Evolutionary conservation across 1,140 invertebrate species (phyloP).

Genomic region (Oscheius sp.): DNA sequence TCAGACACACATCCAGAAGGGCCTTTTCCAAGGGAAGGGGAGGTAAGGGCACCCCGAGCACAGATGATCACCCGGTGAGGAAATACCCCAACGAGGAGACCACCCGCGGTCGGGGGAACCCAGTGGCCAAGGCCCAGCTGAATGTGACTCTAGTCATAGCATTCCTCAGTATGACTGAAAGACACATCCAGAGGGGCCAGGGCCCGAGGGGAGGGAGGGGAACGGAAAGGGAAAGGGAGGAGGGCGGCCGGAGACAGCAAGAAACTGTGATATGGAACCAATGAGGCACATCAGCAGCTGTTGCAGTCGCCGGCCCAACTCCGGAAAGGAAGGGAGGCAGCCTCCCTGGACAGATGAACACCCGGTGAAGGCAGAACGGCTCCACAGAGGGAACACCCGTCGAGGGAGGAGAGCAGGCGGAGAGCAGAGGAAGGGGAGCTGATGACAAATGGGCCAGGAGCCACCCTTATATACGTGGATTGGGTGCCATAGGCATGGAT

Average conservation of each 20-base stretch:
- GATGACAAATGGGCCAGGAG: no score
- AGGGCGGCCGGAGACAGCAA: not conserved
- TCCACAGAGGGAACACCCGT: no score
- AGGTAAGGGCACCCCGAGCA: not conserved
- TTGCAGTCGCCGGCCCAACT: not conserved
- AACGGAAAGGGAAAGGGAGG: not conserved
- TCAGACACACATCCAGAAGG: slow-evolving; percentile 1
- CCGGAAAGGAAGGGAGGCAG: no score
- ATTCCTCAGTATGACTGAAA: not conserved
- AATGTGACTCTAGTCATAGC: slow-evolving; percentile 25
- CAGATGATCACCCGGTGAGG: slow-evolving; percentile 3
- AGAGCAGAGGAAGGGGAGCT: not conserved
- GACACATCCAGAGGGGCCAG: slow-evolving; percentile 8
- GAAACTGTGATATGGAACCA: not conserved
- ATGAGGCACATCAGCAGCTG: not conserved
- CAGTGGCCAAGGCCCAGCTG: no score
- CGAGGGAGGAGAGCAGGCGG: not conserved
- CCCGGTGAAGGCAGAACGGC: no score
- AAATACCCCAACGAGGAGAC: not conserved
- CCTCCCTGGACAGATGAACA: no score
- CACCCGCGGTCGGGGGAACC: not conserved
- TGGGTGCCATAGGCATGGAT: no score
- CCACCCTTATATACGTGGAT: no score
- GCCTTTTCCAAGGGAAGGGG: not conserved
- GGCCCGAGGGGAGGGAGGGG: not conserved